phyloP scores from a whole-genome alignment of 2,113 vertebrate species.

The Hydropotes inermis region DNA sequence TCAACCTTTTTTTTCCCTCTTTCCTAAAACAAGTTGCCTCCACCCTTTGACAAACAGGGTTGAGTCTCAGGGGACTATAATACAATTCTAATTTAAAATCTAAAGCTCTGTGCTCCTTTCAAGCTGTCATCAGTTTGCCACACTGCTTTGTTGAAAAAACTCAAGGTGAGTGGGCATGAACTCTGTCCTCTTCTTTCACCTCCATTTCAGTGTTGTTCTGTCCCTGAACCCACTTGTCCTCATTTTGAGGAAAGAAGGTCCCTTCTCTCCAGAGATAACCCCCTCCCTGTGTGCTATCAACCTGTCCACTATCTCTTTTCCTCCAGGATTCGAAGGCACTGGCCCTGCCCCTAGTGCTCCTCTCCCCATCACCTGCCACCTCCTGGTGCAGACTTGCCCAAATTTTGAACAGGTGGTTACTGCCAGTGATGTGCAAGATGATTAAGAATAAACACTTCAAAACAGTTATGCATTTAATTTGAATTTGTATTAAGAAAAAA shows the following conservation, averaged over 20 bases:
- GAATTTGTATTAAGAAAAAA: neutral
- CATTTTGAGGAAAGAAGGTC: neutral
- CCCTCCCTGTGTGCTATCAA: neutral
- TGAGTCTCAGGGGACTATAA: neutral
- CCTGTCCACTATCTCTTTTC: neutral
- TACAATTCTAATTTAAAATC: conserved; percentile 53
- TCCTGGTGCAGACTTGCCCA: neutral
- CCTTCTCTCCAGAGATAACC: neutral
- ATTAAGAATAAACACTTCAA: neutral
- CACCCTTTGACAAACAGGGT: conserved; percentile 25
- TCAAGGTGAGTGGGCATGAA: neutral
- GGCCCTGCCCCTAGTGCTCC: neutral
- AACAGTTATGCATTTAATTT: neutral
- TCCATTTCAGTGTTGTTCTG: neutral
- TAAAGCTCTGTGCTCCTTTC: conserved; percentile 8
- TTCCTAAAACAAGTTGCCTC: conserved; percentile 23
- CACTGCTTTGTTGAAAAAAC: neutral
- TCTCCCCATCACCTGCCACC: neutral
- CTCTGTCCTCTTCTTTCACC: neutral
- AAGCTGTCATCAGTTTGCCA: conserved; percentile 32
- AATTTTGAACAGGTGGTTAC: neutral
- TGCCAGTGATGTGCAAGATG: neutral
- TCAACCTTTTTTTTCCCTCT: neutral
- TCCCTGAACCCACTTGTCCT: neutral
- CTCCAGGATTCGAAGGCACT: neutral